Conservation (phyloP, 2,113 vertebrate genomes). For the Alaudala cheleensis region DNA sequence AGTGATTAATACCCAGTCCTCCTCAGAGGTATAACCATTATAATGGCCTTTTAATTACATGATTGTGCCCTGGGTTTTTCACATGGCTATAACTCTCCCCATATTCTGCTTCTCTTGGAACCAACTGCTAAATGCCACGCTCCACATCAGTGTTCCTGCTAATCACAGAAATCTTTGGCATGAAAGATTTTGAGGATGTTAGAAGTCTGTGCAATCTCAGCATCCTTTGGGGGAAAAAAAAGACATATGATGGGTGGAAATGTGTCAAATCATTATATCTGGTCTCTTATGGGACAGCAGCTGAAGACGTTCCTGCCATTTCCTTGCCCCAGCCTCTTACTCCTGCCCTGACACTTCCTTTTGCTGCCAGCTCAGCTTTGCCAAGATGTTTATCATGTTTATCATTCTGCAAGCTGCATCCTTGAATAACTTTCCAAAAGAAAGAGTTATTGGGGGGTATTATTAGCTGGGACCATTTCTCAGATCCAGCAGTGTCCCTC, state of each 20-base stretch:
- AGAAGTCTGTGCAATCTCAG: neutral
- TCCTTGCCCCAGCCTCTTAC: neutral
- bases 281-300: conserved; percentile 9
- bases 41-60: conserved; percentile 10
- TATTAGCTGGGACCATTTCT: neutral
- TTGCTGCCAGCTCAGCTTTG: conserved; percentile 7
- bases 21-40: neutral
- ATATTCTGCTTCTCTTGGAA: neutral
- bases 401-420: neutral
- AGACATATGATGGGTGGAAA: neutral
- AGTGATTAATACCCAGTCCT: neutral
- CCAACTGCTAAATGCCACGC: neutral
- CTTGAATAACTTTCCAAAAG: conserved; percentile 37
- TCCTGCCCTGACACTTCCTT: conserved; percentile 21
- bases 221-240: neutral
- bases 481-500: neutral
- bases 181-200: neutral
- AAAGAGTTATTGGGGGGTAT: neutral
- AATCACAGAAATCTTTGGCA: neutral
- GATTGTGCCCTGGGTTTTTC: neutral
- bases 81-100: neutral
- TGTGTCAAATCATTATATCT: neutral
- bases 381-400: conserved; percentile 38
- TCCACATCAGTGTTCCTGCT: neutral
- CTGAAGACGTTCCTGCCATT: conserved; percentile 42